Percentiles rank a stretch among this genome's conserved stretches.
Conservation (phyloP, 2,888 invertebrate genomes). For the Acanthosepion esculentum region DNA sequence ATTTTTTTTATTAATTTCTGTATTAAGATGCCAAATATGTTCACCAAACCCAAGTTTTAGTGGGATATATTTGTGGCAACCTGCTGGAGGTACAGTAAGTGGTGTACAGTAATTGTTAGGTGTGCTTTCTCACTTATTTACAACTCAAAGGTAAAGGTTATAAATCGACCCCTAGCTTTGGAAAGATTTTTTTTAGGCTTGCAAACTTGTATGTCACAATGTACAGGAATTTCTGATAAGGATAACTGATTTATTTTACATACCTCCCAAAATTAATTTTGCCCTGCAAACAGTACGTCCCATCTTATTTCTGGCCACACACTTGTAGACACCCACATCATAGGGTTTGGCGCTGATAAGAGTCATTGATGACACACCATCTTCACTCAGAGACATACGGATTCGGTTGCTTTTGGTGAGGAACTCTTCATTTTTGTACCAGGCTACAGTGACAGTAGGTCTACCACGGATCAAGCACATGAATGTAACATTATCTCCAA, state of each 20-base stretch:
- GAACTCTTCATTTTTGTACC: conserved; percentile 74
- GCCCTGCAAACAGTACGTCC: conserved; percentile 77
- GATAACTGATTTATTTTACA: conserved; percentile 48
- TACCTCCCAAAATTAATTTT: conserved; percentile 76
- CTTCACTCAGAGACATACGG: conserved; percentile 60
- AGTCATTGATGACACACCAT: conserved; percentile 74
- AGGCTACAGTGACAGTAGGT: conserved; percentile 67
- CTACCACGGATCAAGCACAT: conserved; percentile 67
- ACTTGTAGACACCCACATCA: conserved; percentile 95
- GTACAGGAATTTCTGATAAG: no score
- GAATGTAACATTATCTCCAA: conserved; percentile 75
- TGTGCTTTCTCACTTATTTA: no score
- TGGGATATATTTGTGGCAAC: no score
- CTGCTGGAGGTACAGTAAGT: no score
- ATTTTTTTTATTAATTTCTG: no score
- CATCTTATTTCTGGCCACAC: conserved; percentile 89
- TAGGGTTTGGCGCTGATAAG: conserved; percentile 76
- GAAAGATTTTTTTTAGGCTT: no score
- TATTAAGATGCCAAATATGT: no score
- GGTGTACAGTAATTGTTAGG: no score
- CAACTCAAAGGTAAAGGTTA: no score
- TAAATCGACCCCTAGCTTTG: no score
- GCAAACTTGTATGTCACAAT: no score
- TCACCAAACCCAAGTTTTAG: no score
- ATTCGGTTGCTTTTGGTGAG: conserved; percentile 67